Conservation (phyloP, 1,140 invertebrate species). For the Macrobrachium nipponense region DNA sequence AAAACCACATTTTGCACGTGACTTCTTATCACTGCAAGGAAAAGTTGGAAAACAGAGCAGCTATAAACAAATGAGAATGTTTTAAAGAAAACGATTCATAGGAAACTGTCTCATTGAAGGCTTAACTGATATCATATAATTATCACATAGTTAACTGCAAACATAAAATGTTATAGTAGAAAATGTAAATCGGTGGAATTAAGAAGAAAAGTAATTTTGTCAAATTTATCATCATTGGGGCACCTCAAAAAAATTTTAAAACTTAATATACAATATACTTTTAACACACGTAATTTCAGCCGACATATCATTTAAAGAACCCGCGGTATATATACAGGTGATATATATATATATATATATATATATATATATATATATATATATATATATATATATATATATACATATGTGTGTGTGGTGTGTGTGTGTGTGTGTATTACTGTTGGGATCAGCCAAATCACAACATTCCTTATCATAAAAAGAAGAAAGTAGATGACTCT, state of each 20-base stretch:
- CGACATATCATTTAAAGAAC: background rate
- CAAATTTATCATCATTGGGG: background rate
- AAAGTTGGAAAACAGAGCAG: too few relatives aligned
- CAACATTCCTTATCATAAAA: too few relatives aligned
- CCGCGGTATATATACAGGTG: too few relatives aligned
- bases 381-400: too few relatives aligned
- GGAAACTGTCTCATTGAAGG: background rate
- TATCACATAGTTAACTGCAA: background rate
- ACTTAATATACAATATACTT: background rate
- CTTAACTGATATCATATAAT: conserved; percentile 7
- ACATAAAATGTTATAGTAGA: background rate
- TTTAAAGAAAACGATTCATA: background rate
- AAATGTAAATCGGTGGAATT: background rate
- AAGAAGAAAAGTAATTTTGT: background rate
- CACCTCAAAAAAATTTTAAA: background rate
- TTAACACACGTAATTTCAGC: conserved; percentile 11
- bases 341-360: too few relatives aligned
- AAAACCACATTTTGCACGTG: background rate
- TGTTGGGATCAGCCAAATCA: too few relatives aligned
- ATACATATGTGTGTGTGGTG: too few relatives aligned
- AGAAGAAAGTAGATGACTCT: too few relatives aligned
- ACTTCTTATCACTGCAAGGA: background rate
- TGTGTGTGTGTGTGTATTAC: too few relatives aligned
- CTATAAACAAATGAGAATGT: too few relatives aligned
- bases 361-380: too few relatives aligned